phyloP scores from a whole-genome alignment of 1,140 invertebrate genomes.

The Diabrotica undecimpunctata region DNA sequence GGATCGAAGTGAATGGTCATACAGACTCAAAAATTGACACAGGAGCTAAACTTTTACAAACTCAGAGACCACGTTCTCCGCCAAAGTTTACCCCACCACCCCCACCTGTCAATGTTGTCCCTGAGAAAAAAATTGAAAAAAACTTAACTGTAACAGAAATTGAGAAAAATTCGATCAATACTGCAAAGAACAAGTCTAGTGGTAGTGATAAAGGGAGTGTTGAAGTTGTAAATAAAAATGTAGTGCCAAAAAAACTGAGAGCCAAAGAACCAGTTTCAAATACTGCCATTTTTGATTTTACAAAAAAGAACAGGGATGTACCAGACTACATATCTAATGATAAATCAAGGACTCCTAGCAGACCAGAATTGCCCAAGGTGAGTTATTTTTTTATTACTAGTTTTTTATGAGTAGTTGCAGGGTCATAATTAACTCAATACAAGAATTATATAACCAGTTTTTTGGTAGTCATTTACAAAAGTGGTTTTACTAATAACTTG shows the following conservation, averaged over 20 bases:
- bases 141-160: constrained; percentile 54
- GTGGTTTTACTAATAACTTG: not conserved
- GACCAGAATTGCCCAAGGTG: constrained; percentile 68
- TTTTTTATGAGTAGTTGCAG: not conserved
- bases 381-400: constrained; percentile 30
- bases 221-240: constrained; percentile 36
- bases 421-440: not conserved
- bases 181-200: constrained; percentile 60
- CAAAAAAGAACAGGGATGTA: constrained; percentile 68
- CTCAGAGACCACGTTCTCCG: constrained; percentile 6
- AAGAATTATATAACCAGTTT: not conserved
- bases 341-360: constrained; percentile 66
- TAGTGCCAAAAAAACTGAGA: constrained; percentile 34
- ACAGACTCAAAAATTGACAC: constrained; percentile 4
- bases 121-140: constrained; percentile 21
- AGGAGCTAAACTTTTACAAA: not conserved
- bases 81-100: constrained; percentile 11
- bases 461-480: not conserved
- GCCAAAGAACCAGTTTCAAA: constrained; percentile 49
- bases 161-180: constrained; percentile 70
- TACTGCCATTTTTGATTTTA: constrained; percentile 85
- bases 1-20: constrained; percentile 33
- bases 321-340: constrained; percentile 89
- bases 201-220: constrained; percentile 49
- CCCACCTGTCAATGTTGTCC: not conserved